Evolutionary conservation across 1,140 invertebrate genomes (phyloP).

Genomic region (Temnothorax nylanderi): DNA sequence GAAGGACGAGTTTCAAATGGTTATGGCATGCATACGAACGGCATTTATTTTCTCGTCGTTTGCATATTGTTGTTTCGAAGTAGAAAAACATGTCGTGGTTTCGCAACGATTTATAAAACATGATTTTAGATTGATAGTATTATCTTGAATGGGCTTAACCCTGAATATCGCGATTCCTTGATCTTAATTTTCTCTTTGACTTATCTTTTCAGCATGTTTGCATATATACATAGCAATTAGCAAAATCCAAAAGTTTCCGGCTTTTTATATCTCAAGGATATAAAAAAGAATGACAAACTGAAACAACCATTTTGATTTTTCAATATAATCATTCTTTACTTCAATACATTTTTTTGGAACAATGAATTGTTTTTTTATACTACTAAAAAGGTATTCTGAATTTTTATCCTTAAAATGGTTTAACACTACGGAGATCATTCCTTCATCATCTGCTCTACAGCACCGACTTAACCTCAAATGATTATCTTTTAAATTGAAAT

Average conservation of each 20-base stretch:
- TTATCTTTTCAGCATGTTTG: background rate
- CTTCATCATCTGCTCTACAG: background rate
- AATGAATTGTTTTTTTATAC: background rate
- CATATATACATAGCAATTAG: too few relatives aligned
- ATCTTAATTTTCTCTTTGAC: background rate
- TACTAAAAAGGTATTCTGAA: background rate
- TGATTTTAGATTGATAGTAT: background rate
- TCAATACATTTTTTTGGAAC: background rate
- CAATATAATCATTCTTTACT: background rate
- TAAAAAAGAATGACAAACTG: background rate
- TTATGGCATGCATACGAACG: conserved; percentile 13
- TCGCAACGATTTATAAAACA: background rate
- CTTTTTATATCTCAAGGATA: too few relatives aligned
- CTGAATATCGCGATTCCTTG: background rate
- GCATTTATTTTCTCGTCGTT: background rate
- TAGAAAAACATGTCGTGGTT: conserved; percentile 35
- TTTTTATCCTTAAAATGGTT: background rate
- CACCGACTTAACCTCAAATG: background rate
- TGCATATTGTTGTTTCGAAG: conserved; percentile 11
- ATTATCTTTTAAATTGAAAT: background rate
- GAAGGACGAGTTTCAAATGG: conserved; percentile 35
- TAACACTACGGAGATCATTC: background rate
- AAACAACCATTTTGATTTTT: background rate
- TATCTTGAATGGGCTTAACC: background rate
- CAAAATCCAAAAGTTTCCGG: background rate